Percentiles rank a stretch among this genome's conserved stretches.
Conservation (phyloP, 1,140 invertebrate genomes). For the Solenopsis invicta region DNA sequence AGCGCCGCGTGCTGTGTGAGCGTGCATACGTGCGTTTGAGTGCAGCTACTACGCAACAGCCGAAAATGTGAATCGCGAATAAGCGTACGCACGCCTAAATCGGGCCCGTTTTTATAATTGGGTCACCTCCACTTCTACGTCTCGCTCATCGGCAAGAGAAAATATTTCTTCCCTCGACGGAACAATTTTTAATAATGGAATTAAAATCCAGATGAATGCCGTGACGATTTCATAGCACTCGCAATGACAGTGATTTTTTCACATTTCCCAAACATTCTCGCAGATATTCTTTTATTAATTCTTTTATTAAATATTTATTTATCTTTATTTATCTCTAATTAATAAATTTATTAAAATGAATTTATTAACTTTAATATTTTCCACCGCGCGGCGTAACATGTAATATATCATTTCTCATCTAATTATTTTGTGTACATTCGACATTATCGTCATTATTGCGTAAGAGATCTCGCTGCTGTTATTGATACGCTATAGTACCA, state of each 20-base stretch:
- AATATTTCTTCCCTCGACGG: neutral
- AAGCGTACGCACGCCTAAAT: constrained; percentile 27
- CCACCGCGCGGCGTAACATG: neutral
- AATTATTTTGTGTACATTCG: neutral
- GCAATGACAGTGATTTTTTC: neutral
- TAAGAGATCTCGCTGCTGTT: neutral
- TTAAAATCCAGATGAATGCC: constrained; percentile 7
- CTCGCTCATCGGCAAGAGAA: neutral
- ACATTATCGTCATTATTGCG: neutral
- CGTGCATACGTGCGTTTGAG: constrained; percentile 34
- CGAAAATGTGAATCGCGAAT: constrained; percentile 36
- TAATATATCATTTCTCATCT: neutral
- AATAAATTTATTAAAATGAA: constrained; percentile 1
- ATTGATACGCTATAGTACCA: neutral
- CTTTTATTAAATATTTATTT: no score
- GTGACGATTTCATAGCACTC: neutral
- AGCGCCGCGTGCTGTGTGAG: constrained; percentile 39
- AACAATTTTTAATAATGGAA: constrained; percentile 14
- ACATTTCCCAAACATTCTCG: neutral
- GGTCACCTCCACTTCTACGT: constrained; percentile 3
- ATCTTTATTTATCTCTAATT: no score
- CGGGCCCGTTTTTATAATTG: constrained; percentile 29
- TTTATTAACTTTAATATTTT: no score
- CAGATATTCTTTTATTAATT: neutral
- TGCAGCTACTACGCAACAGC: constrained; percentile 6